phyloP scores from a whole-genome alignment of 2,888 invertebrate species.

The Copidosoma aretas region DNA sequence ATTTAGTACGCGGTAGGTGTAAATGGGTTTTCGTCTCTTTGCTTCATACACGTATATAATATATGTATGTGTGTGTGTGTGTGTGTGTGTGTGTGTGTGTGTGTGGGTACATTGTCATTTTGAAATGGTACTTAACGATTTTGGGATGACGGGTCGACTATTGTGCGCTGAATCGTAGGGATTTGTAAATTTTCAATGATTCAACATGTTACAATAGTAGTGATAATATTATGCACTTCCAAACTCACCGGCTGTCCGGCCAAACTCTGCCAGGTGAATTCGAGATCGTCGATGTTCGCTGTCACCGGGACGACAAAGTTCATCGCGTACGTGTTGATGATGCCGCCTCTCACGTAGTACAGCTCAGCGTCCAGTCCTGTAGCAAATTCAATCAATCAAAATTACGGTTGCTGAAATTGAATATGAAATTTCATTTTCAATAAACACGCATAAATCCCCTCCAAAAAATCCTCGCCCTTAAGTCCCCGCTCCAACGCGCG shows the following conservation, averaged over 20 bases:
- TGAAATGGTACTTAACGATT: too few species aligned
- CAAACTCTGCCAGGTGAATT: conserved; percentile 86
- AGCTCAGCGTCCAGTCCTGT: conserved; percentile 79
- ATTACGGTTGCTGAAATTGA: not conserved
- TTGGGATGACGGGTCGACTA: too few species aligned
- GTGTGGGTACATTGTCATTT: not conserved
- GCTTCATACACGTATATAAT: too few species aligned
- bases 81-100: too few species aligned
- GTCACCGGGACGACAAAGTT: conserved; percentile 83
- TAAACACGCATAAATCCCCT: not conserved
- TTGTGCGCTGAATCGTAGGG: too few species aligned
- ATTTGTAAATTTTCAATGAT: not conserved
- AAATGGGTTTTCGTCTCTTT: too few species aligned
- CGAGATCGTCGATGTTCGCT: conserved; percentile 78
- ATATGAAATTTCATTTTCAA: not conserved
- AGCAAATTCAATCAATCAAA: conserved; percentile 56
- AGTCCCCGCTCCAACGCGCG: not conserved
- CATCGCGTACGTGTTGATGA: conserved; percentile 85
- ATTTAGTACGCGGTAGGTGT: too few species aligned
- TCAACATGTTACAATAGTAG: too few species aligned
- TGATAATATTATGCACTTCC: too few species aligned
- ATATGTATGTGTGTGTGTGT: not conserved
- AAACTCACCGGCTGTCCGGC: conserved; percentile 74
- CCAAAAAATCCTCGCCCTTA: not conserved
- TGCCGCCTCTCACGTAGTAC: conserved; percentile 83